These are phyloP conservation scores for Agrotis exclamationis DNA, from an alignment of 2,888 invertebrate genomes.

Conservation along the genomic window DNA sequence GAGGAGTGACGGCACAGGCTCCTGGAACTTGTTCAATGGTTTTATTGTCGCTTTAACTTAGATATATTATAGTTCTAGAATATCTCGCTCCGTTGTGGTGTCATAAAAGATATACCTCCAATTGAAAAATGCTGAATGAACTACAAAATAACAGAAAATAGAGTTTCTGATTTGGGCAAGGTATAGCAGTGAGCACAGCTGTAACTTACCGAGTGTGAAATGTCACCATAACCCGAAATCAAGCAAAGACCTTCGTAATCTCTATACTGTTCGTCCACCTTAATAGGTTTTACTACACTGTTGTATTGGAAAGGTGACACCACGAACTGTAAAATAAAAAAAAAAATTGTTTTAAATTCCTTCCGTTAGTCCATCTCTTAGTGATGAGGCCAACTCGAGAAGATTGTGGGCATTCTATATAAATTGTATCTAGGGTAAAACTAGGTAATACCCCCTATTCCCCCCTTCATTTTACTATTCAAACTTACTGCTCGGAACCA, in stretches of 20 bases:
- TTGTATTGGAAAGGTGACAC: conserved; percentile 31
- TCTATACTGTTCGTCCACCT: not conserved
- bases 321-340: conserved; percentile 32
- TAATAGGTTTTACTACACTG: conserved; percentile 42
- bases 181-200: not conserved
- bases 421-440: no score
- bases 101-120: no score
- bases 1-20: no score
- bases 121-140: not conserved
- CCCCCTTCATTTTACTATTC: no score
- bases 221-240: conserved; percentile 44
- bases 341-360: not conserved
- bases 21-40: no score
- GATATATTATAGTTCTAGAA: no score
- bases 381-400: no score
- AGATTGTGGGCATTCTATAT: not conserved
- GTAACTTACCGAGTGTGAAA: conserved; percentile 32
- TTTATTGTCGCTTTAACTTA: no score
- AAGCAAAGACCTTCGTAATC: conserved; percentile 38
- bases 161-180: not conserved
- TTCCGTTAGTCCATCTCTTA: no score
- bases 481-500: no score
- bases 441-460: no score
- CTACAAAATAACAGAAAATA: not conserved
- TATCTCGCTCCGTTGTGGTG: no score